phyloP scores from a whole-genome alignment of 2,797 vertebrate species.

The Squalus acanthias region DNA sequence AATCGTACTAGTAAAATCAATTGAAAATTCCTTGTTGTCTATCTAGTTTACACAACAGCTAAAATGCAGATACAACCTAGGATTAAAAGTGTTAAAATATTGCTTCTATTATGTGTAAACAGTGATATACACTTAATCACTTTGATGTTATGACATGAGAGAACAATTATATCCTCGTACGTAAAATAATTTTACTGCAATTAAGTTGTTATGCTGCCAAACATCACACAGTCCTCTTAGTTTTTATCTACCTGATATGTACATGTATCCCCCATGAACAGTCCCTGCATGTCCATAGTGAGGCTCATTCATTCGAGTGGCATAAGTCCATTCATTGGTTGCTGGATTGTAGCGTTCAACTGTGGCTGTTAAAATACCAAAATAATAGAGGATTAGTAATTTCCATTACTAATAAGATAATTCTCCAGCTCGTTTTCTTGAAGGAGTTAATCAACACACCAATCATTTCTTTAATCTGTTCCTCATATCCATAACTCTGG shows the following conservation, averaged over 20 bases:
- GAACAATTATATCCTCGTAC: not conserved
- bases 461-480: not conserved
- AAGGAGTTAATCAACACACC: not conserved
- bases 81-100: not conserved
- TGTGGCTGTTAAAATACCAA: slow-evolving; percentile 2
- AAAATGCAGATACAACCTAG: not conserved
- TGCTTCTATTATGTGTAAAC: not conserved
- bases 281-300: slow-evolving; percentile 72
- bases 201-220: not conserved
- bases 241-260: slow-evolving; percentile 63
- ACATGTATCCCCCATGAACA: slow-evolving; percentile 65
- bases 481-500: not conserved
- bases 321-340: slow-evolving; percentile 69
- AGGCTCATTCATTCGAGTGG: slow-evolving; percentile 61
- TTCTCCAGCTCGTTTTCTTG: not conserved
- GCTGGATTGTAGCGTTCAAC: slow-evolving; percentile 70
- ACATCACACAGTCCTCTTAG: not conserved
- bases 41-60: not conserved
- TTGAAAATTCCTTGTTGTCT: not conserved
- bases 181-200: not conserved
- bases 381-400: not conserved
- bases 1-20: not conserved
- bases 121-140: not conserved
- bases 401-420: not conserved
- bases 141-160: not conserved